A percentile compares a stretch with the other conserved stretches of the same genome.
Evolutionary conservation across 2,113 vertebrate species (phyloP).

Genomic region (Eurystomus gularis): DNA sequence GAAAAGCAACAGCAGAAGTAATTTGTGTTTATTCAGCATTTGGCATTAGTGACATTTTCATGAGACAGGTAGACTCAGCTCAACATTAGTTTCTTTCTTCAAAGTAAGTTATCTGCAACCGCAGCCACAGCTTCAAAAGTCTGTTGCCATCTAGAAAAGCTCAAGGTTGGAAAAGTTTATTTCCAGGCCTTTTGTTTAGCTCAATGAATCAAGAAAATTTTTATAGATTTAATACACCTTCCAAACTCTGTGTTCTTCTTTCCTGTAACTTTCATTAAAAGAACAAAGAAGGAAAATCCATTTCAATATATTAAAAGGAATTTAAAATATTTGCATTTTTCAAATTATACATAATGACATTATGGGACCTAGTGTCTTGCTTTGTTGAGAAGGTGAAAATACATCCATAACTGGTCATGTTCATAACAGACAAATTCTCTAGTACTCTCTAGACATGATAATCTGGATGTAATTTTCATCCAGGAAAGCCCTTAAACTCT

Average conservation of each 20-base stretch:
- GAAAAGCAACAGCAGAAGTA: not conserved
- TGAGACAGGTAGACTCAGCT: not conserved
- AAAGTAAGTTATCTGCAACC: not conserved
- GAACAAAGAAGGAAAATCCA: not conserved
- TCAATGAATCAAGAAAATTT: not conserved
- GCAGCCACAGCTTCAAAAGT: not conserved
- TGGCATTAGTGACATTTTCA: not conserved
- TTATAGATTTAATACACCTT: not conserved
- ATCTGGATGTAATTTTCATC: not conserved
- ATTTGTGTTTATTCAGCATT: conserved; percentile 17
- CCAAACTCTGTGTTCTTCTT: not conserved
- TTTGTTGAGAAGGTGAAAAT: not conserved
- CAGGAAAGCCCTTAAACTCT: not conserved
- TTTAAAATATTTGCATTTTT: not conserved
- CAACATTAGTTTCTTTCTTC: not conserved
- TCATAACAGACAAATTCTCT: not conserved
- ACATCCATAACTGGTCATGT: not conserved
- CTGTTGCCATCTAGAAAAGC: not conserved
- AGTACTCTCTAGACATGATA: not conserved
- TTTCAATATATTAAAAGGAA: not conserved
- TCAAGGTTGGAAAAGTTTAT: not conserved
- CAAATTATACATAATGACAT: not conserved
- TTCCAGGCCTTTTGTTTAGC: not conserved
- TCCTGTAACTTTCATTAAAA: not conserved
- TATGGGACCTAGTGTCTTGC: not conserved